Evolutionary conservation across 30 jellyfish, hydroid and myxozoan genomes (phyloP).

Genomic region (Aurelia aurita complex sp. Pacific): DNA sequence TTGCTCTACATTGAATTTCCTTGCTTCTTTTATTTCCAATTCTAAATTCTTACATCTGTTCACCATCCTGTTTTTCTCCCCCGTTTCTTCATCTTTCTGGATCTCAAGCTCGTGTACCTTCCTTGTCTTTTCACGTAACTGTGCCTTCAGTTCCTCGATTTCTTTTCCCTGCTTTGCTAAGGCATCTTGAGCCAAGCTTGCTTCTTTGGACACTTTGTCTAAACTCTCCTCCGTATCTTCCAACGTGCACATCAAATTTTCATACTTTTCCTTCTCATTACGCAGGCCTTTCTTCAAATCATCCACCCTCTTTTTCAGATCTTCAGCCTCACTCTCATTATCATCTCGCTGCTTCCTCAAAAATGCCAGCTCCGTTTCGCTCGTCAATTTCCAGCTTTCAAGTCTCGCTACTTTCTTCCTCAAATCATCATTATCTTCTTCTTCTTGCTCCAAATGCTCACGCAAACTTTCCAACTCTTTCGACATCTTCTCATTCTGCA

Average conservation of each 20-base stretch:
- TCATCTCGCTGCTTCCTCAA: slow-evolving; percentile 67
- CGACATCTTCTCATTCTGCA: slow-evolving; percentile 41
- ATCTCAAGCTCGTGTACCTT: slow-evolving; percentile 74
- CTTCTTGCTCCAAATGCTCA: slow-evolving; percentile 84
- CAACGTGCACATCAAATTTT: slow-evolving; percentile 70
- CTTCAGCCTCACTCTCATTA: slow-evolving; percentile 57
- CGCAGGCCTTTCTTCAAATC: slow-evolving; percentile 57
- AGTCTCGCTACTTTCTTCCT: slow-evolving; percentile 51
- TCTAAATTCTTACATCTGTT: slow-evolving; percentile 53
- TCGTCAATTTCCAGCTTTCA: slow-evolving; percentile 60
- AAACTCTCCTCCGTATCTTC: slow-evolving; percentile 84
- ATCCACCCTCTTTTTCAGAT: slow-evolving; percentile 62
- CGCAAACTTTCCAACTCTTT: slow-evolving; percentile 65
- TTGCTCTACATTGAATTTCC: slow-evolving; percentile 53
- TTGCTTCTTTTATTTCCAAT: slow-evolving; percentile 65
- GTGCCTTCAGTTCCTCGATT: slow-evolving; percentile 58
- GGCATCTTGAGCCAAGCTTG: slow-evolving; percentile 51
- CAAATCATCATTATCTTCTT: slow-evolving; percentile 76
- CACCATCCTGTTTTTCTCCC: slow-evolving; percentile 46
- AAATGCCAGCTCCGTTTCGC: slow-evolving; percentile 59
- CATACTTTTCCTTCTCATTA: slow-evolving; percentile 51
- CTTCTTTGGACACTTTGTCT: slow-evolving; percentile 62
- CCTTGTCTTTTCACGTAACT: slow-evolving; percentile 63
- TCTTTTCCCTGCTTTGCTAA: slow-evolving; percentile 55
- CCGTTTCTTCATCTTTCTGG: slow-evolving; percentile 21